Percentiles rank a stretch among this genome's conserved stretches.
Conservation (phyloP, 1,140 invertebrate genomes). For the Heterodera carotae region DNA sequence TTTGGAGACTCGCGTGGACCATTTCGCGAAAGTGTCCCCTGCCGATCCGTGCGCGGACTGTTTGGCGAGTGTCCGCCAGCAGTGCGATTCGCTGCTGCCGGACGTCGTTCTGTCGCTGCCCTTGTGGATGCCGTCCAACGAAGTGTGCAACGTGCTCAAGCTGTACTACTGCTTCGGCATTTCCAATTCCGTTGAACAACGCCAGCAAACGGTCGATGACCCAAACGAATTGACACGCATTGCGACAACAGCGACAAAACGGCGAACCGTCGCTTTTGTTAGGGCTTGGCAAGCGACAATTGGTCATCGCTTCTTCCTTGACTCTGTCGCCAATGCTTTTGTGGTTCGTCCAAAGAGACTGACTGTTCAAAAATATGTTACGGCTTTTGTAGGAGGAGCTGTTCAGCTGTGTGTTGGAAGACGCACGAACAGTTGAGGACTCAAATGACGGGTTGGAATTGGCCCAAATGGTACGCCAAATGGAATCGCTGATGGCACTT, state of each 20-base stretch:
- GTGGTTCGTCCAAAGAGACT: conserved; percentile 65
- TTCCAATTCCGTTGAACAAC: conserved; percentile 43
- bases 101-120: conserved; percentile 85
- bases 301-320: conserved; percentile 76
- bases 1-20: conserved; percentile 74
- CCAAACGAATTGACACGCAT: neutral
- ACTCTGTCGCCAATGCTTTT: conserved; percentile 74
- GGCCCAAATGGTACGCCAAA: conserved; percentile 52
- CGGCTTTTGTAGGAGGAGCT: conserved; percentile 70
- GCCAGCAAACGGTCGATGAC: conserved; percentile 37
- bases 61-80: no score
- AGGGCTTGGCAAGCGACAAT: conserved; percentile 77
- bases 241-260: conserved; percentile 72
- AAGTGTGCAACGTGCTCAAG: conserved; percentile 76
- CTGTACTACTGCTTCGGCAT: conserved; percentile 67
- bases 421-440: conserved; percentile 74
- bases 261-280: conserved; percentile 78
- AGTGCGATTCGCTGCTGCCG: conserved; percentile 76
- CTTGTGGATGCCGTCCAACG: conserved; percentile 79
- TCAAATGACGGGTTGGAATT: conserved; percentile 69
- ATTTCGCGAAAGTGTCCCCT: neutral
- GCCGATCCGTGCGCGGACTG: neutral
- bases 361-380: neutral
- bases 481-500: conserved; percentile 43
- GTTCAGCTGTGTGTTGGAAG: conserved; percentile 74